Conservation (phyloP, 2,797 vertebrate genomes). For the Cossypha caffra region DNA sequence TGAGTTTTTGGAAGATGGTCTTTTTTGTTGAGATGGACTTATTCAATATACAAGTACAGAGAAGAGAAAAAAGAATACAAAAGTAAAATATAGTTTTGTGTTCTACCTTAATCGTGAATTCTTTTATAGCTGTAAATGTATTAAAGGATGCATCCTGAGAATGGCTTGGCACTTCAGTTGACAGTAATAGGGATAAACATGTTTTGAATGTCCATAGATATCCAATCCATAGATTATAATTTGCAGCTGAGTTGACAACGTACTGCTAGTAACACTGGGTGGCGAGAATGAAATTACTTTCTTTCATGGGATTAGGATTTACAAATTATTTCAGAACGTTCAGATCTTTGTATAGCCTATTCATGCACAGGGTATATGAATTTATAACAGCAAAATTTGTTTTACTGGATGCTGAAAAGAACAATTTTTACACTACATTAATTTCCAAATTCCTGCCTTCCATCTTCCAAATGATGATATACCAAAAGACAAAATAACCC, state of each 20-base stretch:
- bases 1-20: neutral
- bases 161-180: neutral
- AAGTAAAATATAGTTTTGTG: neutral
- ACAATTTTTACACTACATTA: neutral
- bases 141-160: neutral
- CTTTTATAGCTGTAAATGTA: conserved; percentile 4
- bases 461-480: neutral
- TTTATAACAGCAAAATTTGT: neutral
- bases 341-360: neutral
- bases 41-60: neutral
- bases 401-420: neutral
- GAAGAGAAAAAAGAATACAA: neutral
- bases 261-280: neutral
- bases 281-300: neutral
- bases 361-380: neutral
- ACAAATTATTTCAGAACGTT: neutral
- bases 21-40: neutral
- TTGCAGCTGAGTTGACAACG: neutral
- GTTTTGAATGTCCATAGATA: neutral
- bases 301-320: neutral
- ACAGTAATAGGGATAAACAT: conserved; percentile 23
- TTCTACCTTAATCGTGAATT: conserved; percentile 8
- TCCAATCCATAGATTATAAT: neutral
- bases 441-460: neutral
- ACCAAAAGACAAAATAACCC: neutral